Evolutionary conservation across 1,140 invertebrate genomes (phyloP), one percentile per base, ranked within the genome.

Genomic region (Eufriesea mexicana): DNA sequence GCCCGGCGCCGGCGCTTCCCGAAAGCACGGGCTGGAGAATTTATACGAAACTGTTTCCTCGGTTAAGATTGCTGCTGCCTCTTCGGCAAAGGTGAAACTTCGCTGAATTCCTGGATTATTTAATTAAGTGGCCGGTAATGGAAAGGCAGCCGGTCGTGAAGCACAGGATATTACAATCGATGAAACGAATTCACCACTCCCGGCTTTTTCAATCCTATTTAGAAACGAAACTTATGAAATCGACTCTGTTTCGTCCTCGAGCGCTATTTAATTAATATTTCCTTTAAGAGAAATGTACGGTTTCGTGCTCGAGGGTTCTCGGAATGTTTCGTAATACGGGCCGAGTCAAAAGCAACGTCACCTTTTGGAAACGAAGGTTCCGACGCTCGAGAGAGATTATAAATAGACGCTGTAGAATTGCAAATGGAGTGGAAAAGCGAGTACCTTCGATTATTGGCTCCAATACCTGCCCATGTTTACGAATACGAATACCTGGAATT

Each of bases 81-180:
- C 35, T 35, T 76, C 77, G 59, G 66, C 84, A 81, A 78, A 84
- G 66, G 67, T 80, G 61, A 62, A 84, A 84, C 85, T 84, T 86
- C 55, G 55, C 47, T 35, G 77, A 77, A 84, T 79, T 77, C 78
- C 28, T 57, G 66, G 82, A 87, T 88, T 87, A 87, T 87, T 87
- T 87, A 87, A 88, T 88, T 88, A 87, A 87, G 67, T 84, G 84
- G 73, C 67, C 76, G 85, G 28, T 88, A 87, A 88, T 84, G 86
- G 73, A 87, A 84, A 84, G 59, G 72, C 82, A 84, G 85, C 74
- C 82, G 62, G 59, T 73, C 76, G 85, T 78, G 73, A 84, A 87
- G 72, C 86, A 81, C 85, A 76, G 85, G 72, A 87, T 87, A 87
- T 87, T 87, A 79, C 71, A 74, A 72, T 23, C 81, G 79, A 75